These are phyloP conservation scores for Synanthedon vespiformis DNA, from an alignment of 2,888 invertebrate species.

Conservation along the genomic window DNA sequence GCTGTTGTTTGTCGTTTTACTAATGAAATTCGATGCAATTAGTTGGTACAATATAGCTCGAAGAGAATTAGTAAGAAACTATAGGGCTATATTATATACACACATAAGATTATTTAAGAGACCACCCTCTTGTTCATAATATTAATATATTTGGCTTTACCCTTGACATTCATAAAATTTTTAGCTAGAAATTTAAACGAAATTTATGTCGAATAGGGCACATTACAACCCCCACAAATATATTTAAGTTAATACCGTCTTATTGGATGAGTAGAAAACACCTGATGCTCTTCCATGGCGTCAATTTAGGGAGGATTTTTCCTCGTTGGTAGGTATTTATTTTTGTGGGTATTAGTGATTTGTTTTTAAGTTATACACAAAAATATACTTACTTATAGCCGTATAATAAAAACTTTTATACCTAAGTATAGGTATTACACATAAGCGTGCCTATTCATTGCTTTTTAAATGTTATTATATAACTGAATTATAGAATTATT, in stretches of 20 bases:
- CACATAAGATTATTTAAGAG: too few species aligned
- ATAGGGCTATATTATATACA: too few species aligned
- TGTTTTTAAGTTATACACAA: not conserved
- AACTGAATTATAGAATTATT: too few species aligned
- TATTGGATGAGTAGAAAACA: slow-evolving; percentile 54
- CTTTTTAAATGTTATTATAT: too few species aligned
- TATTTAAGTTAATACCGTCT: slow-evolving; percentile 57
- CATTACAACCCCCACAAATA: slow-evolving; percentile 45
- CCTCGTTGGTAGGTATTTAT: not conserved
- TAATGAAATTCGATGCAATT: too few species aligned
- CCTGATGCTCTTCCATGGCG: slow-evolving; percentile 51
- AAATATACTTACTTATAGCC: not conserved
- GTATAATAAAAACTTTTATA: not conserved
- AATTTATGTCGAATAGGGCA: slow-evolving; percentile 59
- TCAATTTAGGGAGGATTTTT: slow-evolving; percentile 23
- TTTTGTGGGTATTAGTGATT: not conserved
- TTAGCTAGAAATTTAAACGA: slow-evolving; percentile 15
- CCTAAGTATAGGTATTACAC: too few species aligned
- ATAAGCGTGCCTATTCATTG: too few species aligned
- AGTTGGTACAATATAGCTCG: too few species aligned
- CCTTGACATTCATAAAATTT: slow-evolving; percentile 1
- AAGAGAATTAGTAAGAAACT: too few species aligned
- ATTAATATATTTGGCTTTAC: not conserved
- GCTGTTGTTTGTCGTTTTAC: too few species aligned
- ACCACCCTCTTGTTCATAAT: too few species aligned